Percentiles rank a stretch among this genome's conserved stretches.
Evolutionary conservation across 2,888 invertebrate species (phyloP).

Genomic region (Petrolisthes manimaculis): DNA sequence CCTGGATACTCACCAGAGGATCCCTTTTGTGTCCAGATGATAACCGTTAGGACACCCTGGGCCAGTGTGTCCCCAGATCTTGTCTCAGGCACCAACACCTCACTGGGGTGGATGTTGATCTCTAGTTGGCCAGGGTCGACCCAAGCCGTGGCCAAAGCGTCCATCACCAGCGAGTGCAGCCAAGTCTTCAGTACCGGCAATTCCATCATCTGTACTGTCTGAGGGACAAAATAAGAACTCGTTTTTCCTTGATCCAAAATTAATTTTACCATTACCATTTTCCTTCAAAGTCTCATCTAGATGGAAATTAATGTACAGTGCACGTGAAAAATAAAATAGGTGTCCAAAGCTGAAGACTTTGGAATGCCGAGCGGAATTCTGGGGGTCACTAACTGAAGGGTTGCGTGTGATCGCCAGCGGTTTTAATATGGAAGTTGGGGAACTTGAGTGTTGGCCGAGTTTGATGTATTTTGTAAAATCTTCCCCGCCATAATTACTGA

Average conservation of each 20-base stretch:
- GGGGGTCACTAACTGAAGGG: too few relatives aligned
- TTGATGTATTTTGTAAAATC: too few relatives aligned
- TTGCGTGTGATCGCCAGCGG: too few relatives aligned
- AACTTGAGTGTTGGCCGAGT: too few relatives aligned
- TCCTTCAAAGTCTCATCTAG: too few relatives aligned
- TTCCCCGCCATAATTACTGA: too few relatives aligned
- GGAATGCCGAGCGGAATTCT: too few relatives aligned
- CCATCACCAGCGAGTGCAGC: conserved; percentile 74
- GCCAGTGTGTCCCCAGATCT: conserved; percentile 68
- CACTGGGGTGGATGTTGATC: conserved; percentile 67
- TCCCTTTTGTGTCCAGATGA: conserved; percentile 69
- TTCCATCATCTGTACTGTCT: conserved; percentile 74
- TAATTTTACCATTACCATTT: too few relatives aligned
- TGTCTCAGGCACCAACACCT: conserved; percentile 69
- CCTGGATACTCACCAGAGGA: conserved; percentile 54
- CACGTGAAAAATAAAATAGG: too few relatives aligned
- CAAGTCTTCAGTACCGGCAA: conserved; percentile 74
- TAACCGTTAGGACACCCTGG: conserved; percentile 73
- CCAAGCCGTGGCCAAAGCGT: conserved; percentile 71
- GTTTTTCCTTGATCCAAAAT: not conserved
- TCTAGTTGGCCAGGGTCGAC: conserved; percentile 72
- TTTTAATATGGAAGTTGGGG: too few relatives aligned
- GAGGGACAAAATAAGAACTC: conserved; percentile 8
- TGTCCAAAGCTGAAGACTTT: too few relatives aligned
- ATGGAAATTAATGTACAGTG: too few relatives aligned